A percentile compares a stretch with the other conserved stretches of the same genome.
These are phyloP conservation scores for Acyrthosiphon pisum DNA, from an alignment of 1,140 invertebrate species.

Conservation along the genomic window DNA sequence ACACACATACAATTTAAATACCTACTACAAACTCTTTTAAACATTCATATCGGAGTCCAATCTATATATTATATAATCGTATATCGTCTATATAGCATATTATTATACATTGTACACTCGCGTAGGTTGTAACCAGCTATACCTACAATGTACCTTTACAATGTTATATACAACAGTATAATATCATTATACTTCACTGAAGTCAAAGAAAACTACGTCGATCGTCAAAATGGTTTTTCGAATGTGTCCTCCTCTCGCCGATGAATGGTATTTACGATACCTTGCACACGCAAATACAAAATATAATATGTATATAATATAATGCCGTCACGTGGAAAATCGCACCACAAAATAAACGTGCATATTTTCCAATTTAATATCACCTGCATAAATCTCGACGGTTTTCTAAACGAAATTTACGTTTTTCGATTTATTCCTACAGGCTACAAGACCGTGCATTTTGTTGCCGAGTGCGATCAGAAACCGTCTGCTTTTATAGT, in stretches of 20 bases:
- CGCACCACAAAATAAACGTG: too few species aligned
- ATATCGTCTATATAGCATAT: neutral
- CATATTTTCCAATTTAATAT: neutral
- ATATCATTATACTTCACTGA: neutral
- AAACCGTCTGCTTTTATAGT: conserved; percentile 1
- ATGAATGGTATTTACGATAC: neutral
- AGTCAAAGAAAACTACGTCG: neutral
- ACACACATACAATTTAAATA: neutral
- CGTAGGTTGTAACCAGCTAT: neutral
- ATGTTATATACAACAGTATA: neutral
- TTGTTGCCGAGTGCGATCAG: neutral
- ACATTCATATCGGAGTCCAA: neutral
- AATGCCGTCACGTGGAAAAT: neutral
- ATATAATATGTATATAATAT: neutral
- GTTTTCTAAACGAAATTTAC: neutral
- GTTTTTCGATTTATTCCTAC: neutral
- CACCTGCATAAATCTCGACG: neutral
- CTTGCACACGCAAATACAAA: neutral
- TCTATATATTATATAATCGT: too few species aligned
- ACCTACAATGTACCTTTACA: neutral
- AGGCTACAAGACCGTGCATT: neutral
- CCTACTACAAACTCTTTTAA: neutral
- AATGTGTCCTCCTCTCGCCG: neutral
- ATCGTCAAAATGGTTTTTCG: neutral
- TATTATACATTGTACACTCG: neutral